Percentiles rank a stretch among this genome's conserved stretches.
Conservation (phyloP, 2,113 vertebrate species). For the Dinomys branickii region DNA sequence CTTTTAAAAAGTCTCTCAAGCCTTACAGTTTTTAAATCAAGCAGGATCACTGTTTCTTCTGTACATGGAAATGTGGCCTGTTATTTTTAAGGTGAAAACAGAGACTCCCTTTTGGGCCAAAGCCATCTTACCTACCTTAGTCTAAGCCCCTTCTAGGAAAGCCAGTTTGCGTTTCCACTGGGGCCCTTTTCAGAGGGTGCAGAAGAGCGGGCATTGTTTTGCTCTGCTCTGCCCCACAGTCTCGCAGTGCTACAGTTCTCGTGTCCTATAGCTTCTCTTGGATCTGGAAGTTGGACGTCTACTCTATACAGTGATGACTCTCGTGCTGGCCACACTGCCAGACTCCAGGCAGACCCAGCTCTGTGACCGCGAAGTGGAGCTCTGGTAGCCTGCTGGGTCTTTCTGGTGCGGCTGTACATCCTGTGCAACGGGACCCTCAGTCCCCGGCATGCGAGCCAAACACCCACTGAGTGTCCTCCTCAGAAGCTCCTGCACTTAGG, state of each 20-base stretch:
- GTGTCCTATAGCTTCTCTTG: background rate
- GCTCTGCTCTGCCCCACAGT: background rate
- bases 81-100: slow-evolving; percentile 58
- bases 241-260: background rate
- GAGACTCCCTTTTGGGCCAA: background rate
- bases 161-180: background rate
- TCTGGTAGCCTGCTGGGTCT: background rate
- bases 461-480: background rate
- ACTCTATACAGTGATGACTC: background rate
- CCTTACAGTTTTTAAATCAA: slow-evolving; percentile 21
- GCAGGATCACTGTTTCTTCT: background rate
- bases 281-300: background rate
- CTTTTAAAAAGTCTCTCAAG: slow-evolving; percentile 23
- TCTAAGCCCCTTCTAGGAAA: background rate
- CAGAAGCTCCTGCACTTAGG: background rate
- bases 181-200: background rate
- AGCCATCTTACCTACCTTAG: background rate
- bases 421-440: accelerated
- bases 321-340: background rate
- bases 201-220: background rate
- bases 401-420: background rate
- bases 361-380: background rate
- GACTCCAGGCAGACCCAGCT: background rate
- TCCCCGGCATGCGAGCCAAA: background rate
- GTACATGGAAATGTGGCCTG: background rate